These are phyloP conservation scores for Pipistrellus kuhlii DNA, from an alignment of 2,797 vertebrate species.

Conservation along the genomic window DNA sequence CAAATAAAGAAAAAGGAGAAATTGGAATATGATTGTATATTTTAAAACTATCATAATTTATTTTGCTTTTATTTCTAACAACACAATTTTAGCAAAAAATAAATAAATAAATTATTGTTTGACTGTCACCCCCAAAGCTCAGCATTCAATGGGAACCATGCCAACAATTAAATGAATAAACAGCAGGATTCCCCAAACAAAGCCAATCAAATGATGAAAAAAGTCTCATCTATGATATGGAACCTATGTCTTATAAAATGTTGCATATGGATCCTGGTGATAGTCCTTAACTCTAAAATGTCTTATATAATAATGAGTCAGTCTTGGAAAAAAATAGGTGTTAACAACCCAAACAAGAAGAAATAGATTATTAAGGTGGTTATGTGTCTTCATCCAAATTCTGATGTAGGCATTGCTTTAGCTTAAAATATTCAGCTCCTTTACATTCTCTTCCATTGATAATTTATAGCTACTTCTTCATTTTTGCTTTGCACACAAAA, in stretches of 20 bases:
- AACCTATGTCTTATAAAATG: conserved; percentile 63
- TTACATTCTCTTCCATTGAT: background rate
- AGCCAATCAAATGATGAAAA: conserved; percentile 49
- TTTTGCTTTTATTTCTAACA: conserved; percentile 11
- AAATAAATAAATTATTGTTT: background rate
- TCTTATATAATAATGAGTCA: background rate
- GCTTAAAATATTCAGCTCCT: background rate
- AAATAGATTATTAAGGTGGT: background rate
- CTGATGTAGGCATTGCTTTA: background rate
- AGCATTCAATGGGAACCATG: background rate
- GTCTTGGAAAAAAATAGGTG: background rate
- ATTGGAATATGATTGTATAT: background rate
- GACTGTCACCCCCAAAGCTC: background rate
- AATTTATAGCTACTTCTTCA: background rate
- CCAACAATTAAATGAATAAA: conserved; percentile 70
- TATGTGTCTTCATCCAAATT: conserved; percentile 32
- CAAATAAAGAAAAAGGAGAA: background rate
- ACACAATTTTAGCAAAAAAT: background rate
- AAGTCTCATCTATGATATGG: background rate
- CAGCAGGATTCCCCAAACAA: conserved; percentile 62
- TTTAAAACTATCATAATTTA: background rate
- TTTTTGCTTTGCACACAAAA: background rate
- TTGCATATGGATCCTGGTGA: background rate
- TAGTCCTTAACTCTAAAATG: background rate
- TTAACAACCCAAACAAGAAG: background rate